Evolutionary conservation across 2,797 vertebrate species (phyloP).

Genomic region (Cryptoblepharus egeriae): DNA sequence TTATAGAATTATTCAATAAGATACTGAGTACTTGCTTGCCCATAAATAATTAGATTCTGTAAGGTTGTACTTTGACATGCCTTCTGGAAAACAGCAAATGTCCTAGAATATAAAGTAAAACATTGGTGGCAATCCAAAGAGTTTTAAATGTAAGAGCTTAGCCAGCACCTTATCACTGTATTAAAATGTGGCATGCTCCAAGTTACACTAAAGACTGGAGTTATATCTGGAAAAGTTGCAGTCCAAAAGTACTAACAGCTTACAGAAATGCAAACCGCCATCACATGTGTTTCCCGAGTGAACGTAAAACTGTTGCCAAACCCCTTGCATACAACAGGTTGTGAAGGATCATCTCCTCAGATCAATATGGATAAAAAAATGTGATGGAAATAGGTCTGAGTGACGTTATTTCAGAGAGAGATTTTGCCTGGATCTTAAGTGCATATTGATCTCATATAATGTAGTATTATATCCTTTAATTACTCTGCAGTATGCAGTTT

Average conservation of each 20-base stretch:
- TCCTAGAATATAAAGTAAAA: constrained; percentile 19
- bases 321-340: constrained; percentile 26
- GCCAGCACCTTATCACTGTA: constrained; percentile 25
- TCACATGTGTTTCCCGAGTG: constrained; percentile 60
- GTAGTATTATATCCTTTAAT: constrained; percentile 55
- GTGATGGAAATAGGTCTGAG: constrained; percentile 58
- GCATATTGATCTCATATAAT: constrained; percentile 56
- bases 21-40: too few species aligned
- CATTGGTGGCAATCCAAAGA: constrained; percentile 25
- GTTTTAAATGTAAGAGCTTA: not conserved
- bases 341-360: constrained; percentile 45
- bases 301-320: constrained; percentile 41
- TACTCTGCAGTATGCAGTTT: constrained; percentile 46
- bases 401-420: constrained; percentile 49
- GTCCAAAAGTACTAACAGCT: constrained; percentile 48
- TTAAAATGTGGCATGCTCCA: constrained; percentile 23
- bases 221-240: constrained; percentile 48
- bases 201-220: constrained; percentile 45
- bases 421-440: constrained; percentile 43
- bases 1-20: too few species aligned
- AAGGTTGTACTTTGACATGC: not conserved
- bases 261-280: constrained; percentile 43
- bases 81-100: constrained; percentile 29
- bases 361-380: constrained; percentile 69
- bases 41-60: not conserved